Evolutionary conservation across 2,797 vertebrate genomes (phyloP).

Genomic region (Pangasius sanitwongsei): DNA sequence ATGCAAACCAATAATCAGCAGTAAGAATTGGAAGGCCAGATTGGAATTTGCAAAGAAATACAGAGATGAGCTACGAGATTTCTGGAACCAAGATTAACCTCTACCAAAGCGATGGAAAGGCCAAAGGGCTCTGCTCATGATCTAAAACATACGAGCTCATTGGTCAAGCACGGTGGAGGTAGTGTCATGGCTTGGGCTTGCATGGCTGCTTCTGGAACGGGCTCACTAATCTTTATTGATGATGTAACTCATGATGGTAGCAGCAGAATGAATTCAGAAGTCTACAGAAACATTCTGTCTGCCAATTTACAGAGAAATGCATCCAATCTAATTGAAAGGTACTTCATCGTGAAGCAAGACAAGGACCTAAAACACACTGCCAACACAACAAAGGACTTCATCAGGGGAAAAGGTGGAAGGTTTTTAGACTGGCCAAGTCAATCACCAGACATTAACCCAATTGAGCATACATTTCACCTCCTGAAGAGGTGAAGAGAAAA

Average conservation of each 20-base stretch:
- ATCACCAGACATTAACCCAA: not conserved
- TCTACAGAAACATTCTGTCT: not conserved
- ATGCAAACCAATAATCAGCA: too few species aligned
- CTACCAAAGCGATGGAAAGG: too few species aligned
- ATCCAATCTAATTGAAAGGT: not conserved
- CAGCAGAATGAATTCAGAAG: not conserved
- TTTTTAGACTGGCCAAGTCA: not conserved
- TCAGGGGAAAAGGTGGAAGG: not conserved
- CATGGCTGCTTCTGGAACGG: not conserved
- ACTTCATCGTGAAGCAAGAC: not conserved
- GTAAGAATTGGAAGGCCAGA: too few species aligned
- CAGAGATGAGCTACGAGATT: too few species aligned
- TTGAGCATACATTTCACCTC: not conserved
- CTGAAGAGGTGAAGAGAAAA: not conserved
- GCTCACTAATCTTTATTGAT: not conserved
- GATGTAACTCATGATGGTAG: not conserved
- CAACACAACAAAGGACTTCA: not conserved
- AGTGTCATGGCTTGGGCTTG: not conserved
- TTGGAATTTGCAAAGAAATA: too few species aligned
- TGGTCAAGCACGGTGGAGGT: too few species aligned
- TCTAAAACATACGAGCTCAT: too few species aligned
- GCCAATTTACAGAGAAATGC: not conserved
- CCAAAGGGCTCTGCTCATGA: too few species aligned
- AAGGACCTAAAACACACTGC: not conserved
- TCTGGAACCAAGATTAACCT: too few species aligned